Base-by-base conservation (phyloP, 2,888 invertebrate species). In the Dynastes hyllus region DNA sequence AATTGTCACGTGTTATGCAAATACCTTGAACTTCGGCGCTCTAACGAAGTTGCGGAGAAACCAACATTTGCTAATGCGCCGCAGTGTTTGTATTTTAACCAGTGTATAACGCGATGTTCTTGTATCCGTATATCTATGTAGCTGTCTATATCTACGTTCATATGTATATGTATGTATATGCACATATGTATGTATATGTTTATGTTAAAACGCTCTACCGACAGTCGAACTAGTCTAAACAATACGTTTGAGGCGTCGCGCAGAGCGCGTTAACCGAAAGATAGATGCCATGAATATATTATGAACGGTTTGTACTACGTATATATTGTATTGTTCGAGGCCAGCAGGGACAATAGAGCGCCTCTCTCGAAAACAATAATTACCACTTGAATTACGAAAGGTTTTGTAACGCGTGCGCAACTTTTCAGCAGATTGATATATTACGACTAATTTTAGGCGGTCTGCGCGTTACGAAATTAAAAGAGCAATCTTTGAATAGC, bases 221-320 rank as follows among this genome's bases (percentile, higher is more conserved):
- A 55, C 55, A 29, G 55, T 29, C 29, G 70, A 71, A 53, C 70
- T 53, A 71, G 70, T 55, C 70, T 71, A 71, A 71, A 71, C 70
- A 71, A 71, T 71, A 55, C 70, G 55, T 71, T 71, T 16, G 27
- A 53, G 69, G 69, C 53, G 70, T 32, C 70, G 53, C 51, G 53
- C 53, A 53, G 16, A 16, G n/a, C 70, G 70, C 70, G 70, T 32
- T 71, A 32, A 71, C 37, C 70, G 29, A 71, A 71, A 55, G 70
- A 71, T 71, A 53, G 29, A 71, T 53, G 55, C 55, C 70, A 53
- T 71, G 55, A 71, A 71, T 71, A 71, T 71, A 71, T 71, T 71
- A 71, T 53, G 32, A 53, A 55, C 66, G 37, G 37, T 66, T 13
- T 16, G n/a, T 8, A n/a, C 16, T 37, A 40, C 13, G 16, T 13